phyloP scores from a whole-genome alignment of 2,113 vertebrate species.

The Calidris pygmaea region DNA sequence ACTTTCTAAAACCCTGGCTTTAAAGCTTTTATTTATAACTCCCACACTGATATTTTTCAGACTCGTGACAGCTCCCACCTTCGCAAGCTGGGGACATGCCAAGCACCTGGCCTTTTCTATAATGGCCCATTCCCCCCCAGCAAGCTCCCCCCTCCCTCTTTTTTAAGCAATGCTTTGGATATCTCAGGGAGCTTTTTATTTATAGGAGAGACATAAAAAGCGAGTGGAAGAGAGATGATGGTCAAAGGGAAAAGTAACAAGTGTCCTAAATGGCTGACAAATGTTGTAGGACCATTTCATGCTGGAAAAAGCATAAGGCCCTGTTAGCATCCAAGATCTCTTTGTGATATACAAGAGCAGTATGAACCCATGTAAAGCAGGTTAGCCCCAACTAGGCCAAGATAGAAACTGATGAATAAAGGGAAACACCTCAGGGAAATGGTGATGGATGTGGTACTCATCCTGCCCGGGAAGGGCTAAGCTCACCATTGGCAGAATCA shows the following conservation, averaged over 20 bases:
- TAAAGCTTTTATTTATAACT: slow-evolving; percentile 77
- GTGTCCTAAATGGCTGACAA: not conserved
- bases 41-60: slow-evolving; percentile 77
- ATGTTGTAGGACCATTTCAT: not conserved
- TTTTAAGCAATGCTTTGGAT: slow-evolving; percentile 43
- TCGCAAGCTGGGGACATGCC: slow-evolving; percentile 70
- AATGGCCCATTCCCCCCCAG: slow-evolving; percentile 53
- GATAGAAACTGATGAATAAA: not conserved
- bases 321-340: not conserved
- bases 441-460: not conserved
- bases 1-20: slow-evolving; percentile 75
- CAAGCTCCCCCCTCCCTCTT: slow-evolving; percentile 28
- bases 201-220: slow-evolving; percentile 50
- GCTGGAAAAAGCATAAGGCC: not conserved
- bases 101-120: slow-evolving; percentile 76
- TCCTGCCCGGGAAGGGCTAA: not conserved
- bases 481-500: not conserved
- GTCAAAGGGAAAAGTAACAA: slow-evolving; percentile 37
- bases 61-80: slow-evolving; percentile 72
- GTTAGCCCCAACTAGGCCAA: not conserved
- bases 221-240: not conserved
- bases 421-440: not conserved
- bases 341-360: not conserved
- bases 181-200: slow-evolving; percentile 41
- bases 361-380: not conserved